phyloP scores from a whole-genome alignment of 2,888 invertebrate genomes.

The Drosophila neoperkinsi region DNA sequence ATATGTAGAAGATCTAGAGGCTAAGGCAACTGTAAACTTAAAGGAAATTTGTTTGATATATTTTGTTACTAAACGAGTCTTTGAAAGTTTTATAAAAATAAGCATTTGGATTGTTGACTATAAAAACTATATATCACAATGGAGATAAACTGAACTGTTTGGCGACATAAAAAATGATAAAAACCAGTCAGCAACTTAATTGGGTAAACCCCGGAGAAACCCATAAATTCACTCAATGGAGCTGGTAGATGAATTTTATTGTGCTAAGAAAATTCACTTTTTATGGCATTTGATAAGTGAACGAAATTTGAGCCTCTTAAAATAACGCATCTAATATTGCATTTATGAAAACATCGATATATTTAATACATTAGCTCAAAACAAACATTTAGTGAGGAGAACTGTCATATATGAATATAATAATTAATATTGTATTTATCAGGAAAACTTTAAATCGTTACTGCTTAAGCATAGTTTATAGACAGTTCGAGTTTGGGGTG shows the following conservation, averaged over 20 bases:
- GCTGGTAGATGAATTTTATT: constrained; percentile 52
- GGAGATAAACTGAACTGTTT: background rate
- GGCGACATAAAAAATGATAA: background rate
- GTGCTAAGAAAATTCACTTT: constrained; percentile 3
- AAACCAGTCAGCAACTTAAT: background rate
- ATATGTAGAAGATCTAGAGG: constrained; percentile 10
- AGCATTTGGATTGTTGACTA: constrained; percentile 45
- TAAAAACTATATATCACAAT: constrained; percentile 1
- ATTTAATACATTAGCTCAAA: constrained; percentile 29
- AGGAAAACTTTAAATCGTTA: constrained; percentile 23
- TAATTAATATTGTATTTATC: constrained; percentile 31
- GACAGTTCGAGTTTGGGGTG: constrained; percentile 1
- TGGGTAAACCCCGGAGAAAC: constrained; percentile 6
- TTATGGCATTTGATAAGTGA: constrained; percentile 3
- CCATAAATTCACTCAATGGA: constrained; percentile 40
- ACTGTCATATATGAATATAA: constrained; percentile 27
- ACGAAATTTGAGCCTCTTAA: constrained; percentile 1
- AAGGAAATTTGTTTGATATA: constrained; percentile 17
- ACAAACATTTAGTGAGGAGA: constrained; percentile 9
- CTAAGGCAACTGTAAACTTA: constrained; percentile 56
- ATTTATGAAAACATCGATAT: constrained; percentile 11
- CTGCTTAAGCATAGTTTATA: constrained; percentile 39
- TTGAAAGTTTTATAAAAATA: constrained; percentile 12
- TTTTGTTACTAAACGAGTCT: constrained; percentile 44
- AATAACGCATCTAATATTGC: constrained; percentile 17